Base-by-base conservation (phyloP, 2,888 invertebrate genomes). In the Nephrocerus scutellatus region DNA sequence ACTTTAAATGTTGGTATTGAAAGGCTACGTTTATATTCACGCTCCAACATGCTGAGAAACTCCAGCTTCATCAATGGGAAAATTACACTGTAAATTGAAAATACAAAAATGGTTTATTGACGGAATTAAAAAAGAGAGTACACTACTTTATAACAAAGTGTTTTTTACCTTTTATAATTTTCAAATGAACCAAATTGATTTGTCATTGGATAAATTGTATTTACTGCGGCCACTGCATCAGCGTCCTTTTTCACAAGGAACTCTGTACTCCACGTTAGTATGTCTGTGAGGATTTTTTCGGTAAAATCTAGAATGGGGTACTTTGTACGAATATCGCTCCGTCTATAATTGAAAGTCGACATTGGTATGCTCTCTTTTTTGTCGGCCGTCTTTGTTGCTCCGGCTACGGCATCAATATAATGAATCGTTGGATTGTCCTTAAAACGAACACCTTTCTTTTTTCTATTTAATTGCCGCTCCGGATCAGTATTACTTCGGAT, bases 201-300 rank as follows among this genome's bases (percentile, higher is more conserved):
- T 12, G 76, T 70, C 51, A 81, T 72, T 5, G 73, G 71, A 50
- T 71, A 57, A 3, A 79, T 64, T 5, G 70, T 57, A 28, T 70
- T 68, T 30, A 62, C 59, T 18, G 72, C 70, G 1, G 71, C 71
- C 30, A 74, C 60, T 18, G 77, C 73, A 2, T 55, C 48, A 4
- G 71, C 68, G 38, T 68, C 67, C 9, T 78, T 75, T 49, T 77
- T 75, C 39, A 73, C 62, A 3, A 84, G 56, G 83, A 82, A 84
- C 18, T 72, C 68, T 7, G 80, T 76, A 52, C 77, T 76, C 84
- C 83, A 84, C 3, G 38, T 52, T 5, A 82, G 67, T 46, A 83
- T 74, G 45, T 72, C 71, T 45, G 72, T 64, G 18, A 79, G 60
- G 9, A 76, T 73, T 28, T 73, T 64, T 45, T 74, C 72, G 1